phyloP scores from a whole-genome alignment of 2,797 vertebrate species.

The Thunnus albacares region DNA sequence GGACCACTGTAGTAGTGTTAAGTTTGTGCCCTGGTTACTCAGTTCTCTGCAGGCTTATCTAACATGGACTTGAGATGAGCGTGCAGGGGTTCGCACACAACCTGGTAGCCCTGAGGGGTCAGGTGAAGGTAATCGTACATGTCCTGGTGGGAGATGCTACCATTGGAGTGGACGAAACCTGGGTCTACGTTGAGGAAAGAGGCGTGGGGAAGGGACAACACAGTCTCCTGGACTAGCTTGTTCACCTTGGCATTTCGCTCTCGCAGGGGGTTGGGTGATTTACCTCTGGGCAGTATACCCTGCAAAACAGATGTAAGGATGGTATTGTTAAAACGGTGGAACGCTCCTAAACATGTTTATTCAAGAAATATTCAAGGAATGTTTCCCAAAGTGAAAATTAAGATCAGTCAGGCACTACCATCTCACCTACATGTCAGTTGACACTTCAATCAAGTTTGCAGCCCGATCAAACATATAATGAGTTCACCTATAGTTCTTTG shows the following conservation, averaged over 20 bases:
- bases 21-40: constrained; percentile 47
- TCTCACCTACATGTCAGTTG: background rate
- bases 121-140: constrained; percentile 96
- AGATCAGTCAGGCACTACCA: background rate
- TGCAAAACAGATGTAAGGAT: constrained; percentile 63
- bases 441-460: constrained; percentile 6
- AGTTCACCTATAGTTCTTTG: background rate
- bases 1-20: constrained; percentile 74
- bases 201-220: constrained; percentile 83
- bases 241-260: constrained; percentile 90
- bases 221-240: constrained; percentile 83
- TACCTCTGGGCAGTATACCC: constrained; percentile 92
- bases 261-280: constrained; percentile 89
- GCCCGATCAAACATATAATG: background rate
- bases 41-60: constrained; percentile 83
- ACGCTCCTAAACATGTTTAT: background rate
- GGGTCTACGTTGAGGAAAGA: constrained; percentile 90
- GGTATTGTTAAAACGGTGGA: background rate
- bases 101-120: constrained; percentile 90
- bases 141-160: constrained; percentile 93
- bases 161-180: constrained; percentile 91
- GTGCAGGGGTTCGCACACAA: constrained; percentile 90
- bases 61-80: constrained; percentile 87
- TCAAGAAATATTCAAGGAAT: background rate
- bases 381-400: background rate